Percentiles rank a stretch among this genome's conserved stretches.
Evolutionary conservation across 2,888 invertebrate species (phyloP).

Genomic region (Drosophila formosana): DNA sequence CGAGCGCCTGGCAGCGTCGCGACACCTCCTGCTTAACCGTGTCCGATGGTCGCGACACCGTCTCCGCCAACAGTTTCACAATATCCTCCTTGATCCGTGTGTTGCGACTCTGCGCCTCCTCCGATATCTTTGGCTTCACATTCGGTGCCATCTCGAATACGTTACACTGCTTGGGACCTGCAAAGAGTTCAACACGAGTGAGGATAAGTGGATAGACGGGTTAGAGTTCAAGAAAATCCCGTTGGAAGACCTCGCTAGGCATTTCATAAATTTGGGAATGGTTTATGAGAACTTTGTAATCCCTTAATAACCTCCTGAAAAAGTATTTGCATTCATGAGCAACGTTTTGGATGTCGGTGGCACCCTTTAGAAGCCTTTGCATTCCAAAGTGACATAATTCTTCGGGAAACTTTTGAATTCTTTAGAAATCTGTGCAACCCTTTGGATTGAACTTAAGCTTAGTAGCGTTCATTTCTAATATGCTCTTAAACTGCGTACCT

Average conservation of each 20-base stretch:
- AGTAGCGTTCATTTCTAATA: too few relatives aligned
- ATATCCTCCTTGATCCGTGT: slow-evolving; percentile 89
- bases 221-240: neutral
- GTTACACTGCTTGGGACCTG: slow-evolving; percentile 91
- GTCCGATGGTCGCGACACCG: slow-evolving; percentile 86
- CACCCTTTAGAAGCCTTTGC: too few relatives aligned
- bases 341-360: too few relatives aligned
- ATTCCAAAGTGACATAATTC: too few relatives aligned
- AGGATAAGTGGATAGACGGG: neutral
- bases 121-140: slow-evolving; percentile 85
- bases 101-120: slow-evolving; percentile 88
- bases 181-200: neutral
- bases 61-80: slow-evolving; percentile 89
- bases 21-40: slow-evolving; percentile 88
- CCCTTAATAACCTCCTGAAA: neutral
- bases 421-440: too few relatives aligned
- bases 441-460: too few relatives aligned
- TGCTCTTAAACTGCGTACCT: too few relatives aligned
- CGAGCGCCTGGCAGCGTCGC: slow-evolving; percentile 90
- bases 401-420: too few relatives aligned
- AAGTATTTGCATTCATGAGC: too few relatives aligned
- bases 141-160: slow-evolving; percentile 87
- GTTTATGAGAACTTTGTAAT: too few relatives aligned
- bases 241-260: neutral
- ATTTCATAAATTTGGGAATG: too few relatives aligned